Conservation (phyloP, 2,797 vertebrate species). For the Rhadinocentrus ornatus region DNA sequence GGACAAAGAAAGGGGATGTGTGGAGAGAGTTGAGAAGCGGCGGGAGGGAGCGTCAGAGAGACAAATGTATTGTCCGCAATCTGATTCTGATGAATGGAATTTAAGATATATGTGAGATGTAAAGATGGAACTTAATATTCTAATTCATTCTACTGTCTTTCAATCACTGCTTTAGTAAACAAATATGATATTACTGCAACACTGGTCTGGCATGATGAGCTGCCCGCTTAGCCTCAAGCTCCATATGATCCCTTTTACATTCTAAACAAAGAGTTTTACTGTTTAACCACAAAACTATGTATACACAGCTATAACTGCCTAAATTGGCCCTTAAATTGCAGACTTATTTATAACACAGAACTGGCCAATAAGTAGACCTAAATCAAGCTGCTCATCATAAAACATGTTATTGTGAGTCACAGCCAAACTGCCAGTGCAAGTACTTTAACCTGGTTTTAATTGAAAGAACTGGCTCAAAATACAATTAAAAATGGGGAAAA, state of each 20-base stretch:
- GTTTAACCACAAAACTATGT: slow-evolving; percentile 48
- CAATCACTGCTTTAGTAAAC: slow-evolving; percentile 31
- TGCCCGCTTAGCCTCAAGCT: slow-evolving; percentile 13
- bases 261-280: slow-evolving; percentile 47
- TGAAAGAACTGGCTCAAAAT: slow-evolving; percentile 38
- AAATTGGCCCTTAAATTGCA: slow-evolving; percentile 55
- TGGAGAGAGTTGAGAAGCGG: slow-evolving; percentile 21
- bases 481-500: background rate
- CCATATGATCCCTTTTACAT: slow-evolving; percentile 57
- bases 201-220: slow-evolving; percentile 19
- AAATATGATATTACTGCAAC: slow-evolving; percentile 38
- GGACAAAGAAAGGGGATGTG: slow-evolving; percentile 56
- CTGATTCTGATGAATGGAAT: slow-evolving; percentile 43
- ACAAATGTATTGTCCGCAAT: slow-evolving; percentile 29
- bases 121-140: slow-evolving; percentile 30
- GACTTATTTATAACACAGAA: slow-evolving; percentile 52
- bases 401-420: slow-evolving; percentile 44
- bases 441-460: slow-evolving; percentile 40
- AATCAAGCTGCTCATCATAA: slow-evolving; percentile 57
- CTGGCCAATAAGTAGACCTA: slow-evolving; percentile 39
- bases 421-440: slow-evolving; percentile 56
- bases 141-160: slow-evolving; percentile 26
- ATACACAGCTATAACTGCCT: slow-evolving; percentile 34
- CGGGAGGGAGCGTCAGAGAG: slow-evolving; percentile 21
- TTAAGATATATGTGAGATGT: slow-evolving; percentile 21